Base-by-base conservation (phyloP, 1,140 invertebrate species). In the Spodoptera frugiperda region DNA sequence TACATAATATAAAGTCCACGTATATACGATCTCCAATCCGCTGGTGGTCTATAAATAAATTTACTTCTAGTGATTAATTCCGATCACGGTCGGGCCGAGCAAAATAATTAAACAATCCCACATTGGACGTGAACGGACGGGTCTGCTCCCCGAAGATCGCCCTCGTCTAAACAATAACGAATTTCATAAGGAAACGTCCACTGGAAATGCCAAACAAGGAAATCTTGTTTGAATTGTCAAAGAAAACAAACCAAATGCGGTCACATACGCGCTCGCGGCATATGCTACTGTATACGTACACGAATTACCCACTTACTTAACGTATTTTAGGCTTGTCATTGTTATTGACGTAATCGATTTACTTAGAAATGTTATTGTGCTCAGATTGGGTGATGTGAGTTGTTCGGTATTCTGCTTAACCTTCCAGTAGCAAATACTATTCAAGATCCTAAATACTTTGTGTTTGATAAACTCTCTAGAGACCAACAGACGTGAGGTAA, bases 41-140 rank as follows among this genome's bases (percentile, higher is more conserved):
- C 44, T 76, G 71, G 73, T 76, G 78, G 81, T 81, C 79, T 84
- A 87, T 89, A 89, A 87, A 87, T 84, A 86, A 82, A 83, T 81
- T 83, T 81, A 83, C 75, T 84, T 83, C 33, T 83, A 84, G 80
- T 79, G 82, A 92, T 91, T 91, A 90, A 92, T 92, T 89, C 89
- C 77, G 85, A 89, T 91, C 88, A 90, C 88, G 86, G 82, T 75
- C 77, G 85, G 83, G 63, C 77, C 79, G 80, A 84, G 82, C 87
- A 85, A 91, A 92, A 92, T 91, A 92, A 92, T 92, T 92, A 92
- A 92, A 92, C 89, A 90, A 87, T 87, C 84, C 87, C 83, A 85
- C 83, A 87, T 83, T 84, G 83, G 80, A 83, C 82, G 82, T 82
- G 83, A 83, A 83, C 82, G 82, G 84, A 80, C 77, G 82, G 83